These are phyloP conservation scores for Euleptes europaea DNA, from an alignment of 2,113 vertebrate species.

Conservation along the genomic window DNA sequence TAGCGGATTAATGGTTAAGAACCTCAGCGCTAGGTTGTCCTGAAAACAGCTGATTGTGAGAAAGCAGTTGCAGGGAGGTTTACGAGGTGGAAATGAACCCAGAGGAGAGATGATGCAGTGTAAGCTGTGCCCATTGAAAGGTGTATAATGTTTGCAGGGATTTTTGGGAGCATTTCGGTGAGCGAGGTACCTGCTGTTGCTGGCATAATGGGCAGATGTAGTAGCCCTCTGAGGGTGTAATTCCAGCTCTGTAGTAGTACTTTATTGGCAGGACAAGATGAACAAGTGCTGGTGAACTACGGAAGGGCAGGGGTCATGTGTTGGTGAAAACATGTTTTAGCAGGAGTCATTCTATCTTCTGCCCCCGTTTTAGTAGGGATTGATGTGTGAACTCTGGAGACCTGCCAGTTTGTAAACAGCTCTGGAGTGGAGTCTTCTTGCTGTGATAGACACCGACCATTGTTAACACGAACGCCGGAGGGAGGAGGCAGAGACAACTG, in stretches of 20 bases:
- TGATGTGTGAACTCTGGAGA: conserved; percentile 1
- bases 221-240: neutral
- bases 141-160: neutral
- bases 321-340: neutral
- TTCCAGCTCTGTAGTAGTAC: neutral
- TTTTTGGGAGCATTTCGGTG: neutral
- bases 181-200: neutral
- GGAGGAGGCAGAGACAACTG: neutral
- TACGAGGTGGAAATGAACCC: neutral
- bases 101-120: neutral
- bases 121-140: neutral
- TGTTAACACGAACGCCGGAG: neutral
- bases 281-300: conserved; percentile 3
- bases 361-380: neutral
- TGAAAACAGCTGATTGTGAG: neutral
- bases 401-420: conserved; percentile 14
- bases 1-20: no score
- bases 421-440: neutral
- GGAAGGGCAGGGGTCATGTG: neutral
- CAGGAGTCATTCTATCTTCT: neutral
- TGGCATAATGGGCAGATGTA: neutral
- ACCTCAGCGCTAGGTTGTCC: neutral
- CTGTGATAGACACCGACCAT: neutral
- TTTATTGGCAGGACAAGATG: conserved; percentile 11
- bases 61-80: neutral